These are phyloP conservation scores for Athene cunicularia DNA, from an alignment of 2,113 vertebrate species.

Conservation along the genomic window DNA sequence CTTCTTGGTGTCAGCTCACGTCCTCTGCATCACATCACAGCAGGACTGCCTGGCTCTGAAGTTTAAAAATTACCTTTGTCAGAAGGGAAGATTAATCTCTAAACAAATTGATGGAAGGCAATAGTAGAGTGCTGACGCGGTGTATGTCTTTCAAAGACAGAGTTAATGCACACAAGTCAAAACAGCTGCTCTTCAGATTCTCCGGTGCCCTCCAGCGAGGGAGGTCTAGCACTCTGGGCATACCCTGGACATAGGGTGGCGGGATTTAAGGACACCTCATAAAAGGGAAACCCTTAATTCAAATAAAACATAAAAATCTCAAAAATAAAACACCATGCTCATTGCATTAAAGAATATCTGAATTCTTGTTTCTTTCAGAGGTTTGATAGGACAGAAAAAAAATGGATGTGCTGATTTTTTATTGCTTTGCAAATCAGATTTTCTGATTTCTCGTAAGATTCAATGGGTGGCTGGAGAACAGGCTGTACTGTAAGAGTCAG, in stretches of 20 bases:
- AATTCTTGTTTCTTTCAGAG: neutral
- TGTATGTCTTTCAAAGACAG: neutral
- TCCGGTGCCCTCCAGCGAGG: accelerated
- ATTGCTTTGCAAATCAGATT: neutral
- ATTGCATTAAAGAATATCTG: neutral
- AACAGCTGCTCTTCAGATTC: neutral
- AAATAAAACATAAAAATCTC: neutral
- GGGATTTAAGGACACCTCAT: neutral
- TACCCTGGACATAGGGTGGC: neutral
- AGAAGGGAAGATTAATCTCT: slow-evolving; percentile 14
- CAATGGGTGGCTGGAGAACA: neutral
- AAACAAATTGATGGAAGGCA: slow-evolving; percentile 20
- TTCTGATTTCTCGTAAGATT: neutral
- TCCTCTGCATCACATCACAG: neutral
- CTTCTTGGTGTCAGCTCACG: neutral
- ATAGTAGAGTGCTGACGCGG: neutral
- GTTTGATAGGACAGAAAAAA: neutral
- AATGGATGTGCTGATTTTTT: neutral
- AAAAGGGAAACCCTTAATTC: neutral
- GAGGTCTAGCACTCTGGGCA: neutral
- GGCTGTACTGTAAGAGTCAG: neutral
- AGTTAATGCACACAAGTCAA: neutral
- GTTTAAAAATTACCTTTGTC: slow-evolving; percentile 43
- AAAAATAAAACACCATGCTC: neutral
- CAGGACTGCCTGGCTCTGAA: neutral